These are phyloP conservation scores for Typhlomys cinereus DNA, from an alignment of 2,113 vertebrate genomes.

Conservation along the genomic window DNA sequence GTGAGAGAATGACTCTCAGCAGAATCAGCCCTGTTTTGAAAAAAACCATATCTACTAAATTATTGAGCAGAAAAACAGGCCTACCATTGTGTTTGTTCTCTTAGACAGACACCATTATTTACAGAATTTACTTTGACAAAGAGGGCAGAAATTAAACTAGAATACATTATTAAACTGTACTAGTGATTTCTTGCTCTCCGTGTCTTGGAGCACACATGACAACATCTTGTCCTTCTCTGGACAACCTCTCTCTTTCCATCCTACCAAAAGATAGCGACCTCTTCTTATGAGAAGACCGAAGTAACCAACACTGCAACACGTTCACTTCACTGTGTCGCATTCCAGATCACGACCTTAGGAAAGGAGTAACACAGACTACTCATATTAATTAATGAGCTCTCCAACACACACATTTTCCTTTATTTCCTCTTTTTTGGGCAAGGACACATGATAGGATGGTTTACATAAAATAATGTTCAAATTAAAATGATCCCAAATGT, in stretches of 20 bases:
- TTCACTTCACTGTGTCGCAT: neutral
- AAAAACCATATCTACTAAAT: neutral
- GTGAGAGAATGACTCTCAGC: neutral
- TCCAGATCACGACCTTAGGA: neutral
- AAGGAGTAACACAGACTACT: neutral
- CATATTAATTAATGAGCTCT: too few relatives aligned
- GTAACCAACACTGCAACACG: neutral
- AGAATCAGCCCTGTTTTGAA: neutral
- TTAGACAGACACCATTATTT: too few relatives aligned
- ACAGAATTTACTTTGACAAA: too few relatives aligned
- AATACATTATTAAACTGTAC: too few relatives aligned
- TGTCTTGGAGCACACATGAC: too few relatives aligned
- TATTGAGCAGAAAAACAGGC: neutral
- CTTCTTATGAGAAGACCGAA: conserved; percentile 15
- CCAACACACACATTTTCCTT: neutral
- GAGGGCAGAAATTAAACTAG: too few relatives aligned
- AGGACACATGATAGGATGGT: neutral
- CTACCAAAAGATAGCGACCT: neutral
- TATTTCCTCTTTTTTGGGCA: neutral
- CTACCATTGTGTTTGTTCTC: neutral
- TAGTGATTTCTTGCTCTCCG: too few relatives aligned
- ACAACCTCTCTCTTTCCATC: neutral
- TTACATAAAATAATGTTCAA: conserved; percentile 33
- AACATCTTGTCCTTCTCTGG: too few relatives aligned
- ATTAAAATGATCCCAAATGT: conserved; percentile 7